Base-by-base conservation (phyloP, 2,888 invertebrate genomes). In the Tipula confusa region DNA sequence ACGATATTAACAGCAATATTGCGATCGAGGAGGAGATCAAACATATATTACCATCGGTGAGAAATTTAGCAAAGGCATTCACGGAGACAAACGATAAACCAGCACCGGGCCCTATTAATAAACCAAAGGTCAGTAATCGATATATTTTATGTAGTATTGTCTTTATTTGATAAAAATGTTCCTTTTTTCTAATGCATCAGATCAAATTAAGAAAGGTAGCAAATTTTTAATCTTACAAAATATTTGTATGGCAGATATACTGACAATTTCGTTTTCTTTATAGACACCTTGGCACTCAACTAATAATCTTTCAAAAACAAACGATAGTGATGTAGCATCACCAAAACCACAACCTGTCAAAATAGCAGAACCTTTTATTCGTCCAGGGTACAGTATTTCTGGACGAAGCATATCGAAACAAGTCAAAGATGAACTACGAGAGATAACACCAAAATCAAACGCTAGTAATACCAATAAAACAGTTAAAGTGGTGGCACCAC, bases 361-460 rank as follows among this genome's bases (percentile, higher is more conserved):
- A 80, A 80, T 80, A 31, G 7, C 84, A 9, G 83, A 83, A 24
- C 18, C 83, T 18, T 24, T 24, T 64, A 29, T 29, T 64, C 83
- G 82, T 31, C 84, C 83, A 1, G 84, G 84, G 90, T 95, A 95
- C 89, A 95, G 95, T 88, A 89, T 96, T 85, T 96, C 96, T 38
- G 96, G 95, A 6, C 91, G 96, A 86, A 95, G 95, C 87, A 92
- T 96, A 84, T 94, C 95, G 2, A 93, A 91, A 86, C 93, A 95
- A 88, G 94, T 95, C 87, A 91, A 94, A 81, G 94, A 95, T 86
- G 93, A 93, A 83, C 90, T 95, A 64, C 92, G 92, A 84, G 28
- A 43, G 15, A 29, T 48, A 29, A 28, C 13, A 9, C 9, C 36
- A 82, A 36, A 24, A 82, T 18, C 24, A 36, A 13, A 28, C 15